Conservation (phyloP, 1,140 invertebrate genomes). For the Bicyclus anynana region DNA sequence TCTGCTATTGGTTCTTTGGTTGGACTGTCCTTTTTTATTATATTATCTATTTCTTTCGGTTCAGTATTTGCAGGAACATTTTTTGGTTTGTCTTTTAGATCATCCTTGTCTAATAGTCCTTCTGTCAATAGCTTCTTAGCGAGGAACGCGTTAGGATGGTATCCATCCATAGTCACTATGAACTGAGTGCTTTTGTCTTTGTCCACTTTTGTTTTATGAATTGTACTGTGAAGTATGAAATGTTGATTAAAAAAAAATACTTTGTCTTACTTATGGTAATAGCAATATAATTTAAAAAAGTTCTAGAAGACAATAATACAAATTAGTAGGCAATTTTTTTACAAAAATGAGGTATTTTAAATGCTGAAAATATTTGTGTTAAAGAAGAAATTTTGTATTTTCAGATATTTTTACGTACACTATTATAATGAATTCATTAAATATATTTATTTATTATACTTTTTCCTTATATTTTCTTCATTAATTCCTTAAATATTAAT, state of each 20-base stretch:
- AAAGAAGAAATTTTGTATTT: no score
- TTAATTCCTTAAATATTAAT: no score
- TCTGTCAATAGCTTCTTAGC: slow-evolving; percentile 71
- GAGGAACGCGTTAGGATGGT: slow-evolving; percentile 71
- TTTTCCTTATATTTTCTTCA: no score
- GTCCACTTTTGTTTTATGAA: slow-evolving; percentile 57
- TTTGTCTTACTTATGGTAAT: no score
- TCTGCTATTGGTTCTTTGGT: slow-evolving; percentile 43
- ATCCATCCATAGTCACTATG: slow-evolving; percentile 82
- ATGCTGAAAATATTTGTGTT: no score
- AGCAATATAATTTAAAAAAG: no score
- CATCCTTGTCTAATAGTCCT: slow-evolving; percentile 54
- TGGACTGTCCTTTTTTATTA: slow-evolving; percentile 26
- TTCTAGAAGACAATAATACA: no score
- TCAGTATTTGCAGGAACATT: slow-evolving; percentile 27
- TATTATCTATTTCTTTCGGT: neutral
- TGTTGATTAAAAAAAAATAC: neutral
- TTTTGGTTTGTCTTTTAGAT: slow-evolving; percentile 48
- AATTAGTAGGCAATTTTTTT: no score
- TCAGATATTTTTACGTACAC: no score
- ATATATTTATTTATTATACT: no score
- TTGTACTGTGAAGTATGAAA: slow-evolving; percentile 49
- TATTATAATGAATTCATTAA: no score
- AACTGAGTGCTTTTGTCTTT: slow-evolving; percentile 77
- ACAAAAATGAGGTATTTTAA: no score